Evolutionary conservation across 2,113 vertebrate genomes (phyloP).

Genomic region (Pitta sordida): DNA sequence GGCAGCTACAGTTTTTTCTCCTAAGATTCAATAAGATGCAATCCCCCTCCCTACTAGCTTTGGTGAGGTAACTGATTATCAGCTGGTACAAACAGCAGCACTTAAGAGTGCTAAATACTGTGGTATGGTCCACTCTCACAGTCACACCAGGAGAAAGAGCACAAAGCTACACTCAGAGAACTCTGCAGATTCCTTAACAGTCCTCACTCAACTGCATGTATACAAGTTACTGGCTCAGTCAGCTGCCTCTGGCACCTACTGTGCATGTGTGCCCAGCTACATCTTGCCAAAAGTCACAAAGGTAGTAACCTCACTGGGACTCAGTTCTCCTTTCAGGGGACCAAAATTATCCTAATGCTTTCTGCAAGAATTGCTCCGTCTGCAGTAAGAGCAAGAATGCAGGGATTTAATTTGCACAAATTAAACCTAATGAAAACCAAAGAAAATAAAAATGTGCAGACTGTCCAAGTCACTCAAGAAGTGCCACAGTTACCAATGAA

Average conservation of each 20-base stretch:
- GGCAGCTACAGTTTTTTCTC: neutral
- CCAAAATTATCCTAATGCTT: neutral
- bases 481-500: neutral
- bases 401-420: neutral
- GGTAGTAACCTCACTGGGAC: neutral
- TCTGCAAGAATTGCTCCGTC: neutral
- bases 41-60: neutral
- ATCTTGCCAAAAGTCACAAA: neutral
- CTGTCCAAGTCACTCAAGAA: neutral
- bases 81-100: neutral
- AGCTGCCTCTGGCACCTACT: neutral
- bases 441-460: neutral
- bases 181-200: neutral
- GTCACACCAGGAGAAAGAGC: neutral
- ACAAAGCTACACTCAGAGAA: neutral
- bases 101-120: neutral
- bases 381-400: neutral
- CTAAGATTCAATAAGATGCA: too few species aligned
- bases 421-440: neutral
- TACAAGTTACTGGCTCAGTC: neutral
- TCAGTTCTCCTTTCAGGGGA: neutral
- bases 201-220: neutral
- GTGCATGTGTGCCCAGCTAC: neutral
- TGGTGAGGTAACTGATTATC: neutral
- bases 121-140: neutral